Evolutionary conservation across 2,797 vertebrate genomes (phyloP), one percentile per base, ranked within the genome.

Genomic region (Sarcoramphus papa): DNA sequence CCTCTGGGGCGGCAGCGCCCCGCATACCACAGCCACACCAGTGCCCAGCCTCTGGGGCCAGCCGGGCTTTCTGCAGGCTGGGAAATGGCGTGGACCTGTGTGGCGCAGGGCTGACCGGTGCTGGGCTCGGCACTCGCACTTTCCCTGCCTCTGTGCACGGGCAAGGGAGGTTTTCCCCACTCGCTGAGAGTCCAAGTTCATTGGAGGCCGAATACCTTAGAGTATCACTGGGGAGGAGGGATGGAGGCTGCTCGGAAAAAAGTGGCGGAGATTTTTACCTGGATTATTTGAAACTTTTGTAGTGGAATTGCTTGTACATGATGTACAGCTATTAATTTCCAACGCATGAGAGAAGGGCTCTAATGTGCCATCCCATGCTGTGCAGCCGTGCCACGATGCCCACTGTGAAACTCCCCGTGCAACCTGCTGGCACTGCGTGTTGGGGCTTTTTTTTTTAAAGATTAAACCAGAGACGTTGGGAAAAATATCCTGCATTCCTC

Each of bases 1-100:
- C 9, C 0, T 0, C 11, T 0, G 2, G 30, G 11, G 3, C 0
- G 2, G 20, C 28, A 85, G 41, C 53, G n/a, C 13, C 50, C 28
- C 1, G 2, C 0, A 3, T 60, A 45, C 25, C 6, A 1, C 4
- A 16, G 50, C 41, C 48, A 84, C 41, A 59, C 22, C 3, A 7
- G 43, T 35, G n/a, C 12, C 18, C 40, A 76, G 51, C n/a, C 47
- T 76, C 41, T 1, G 7, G 54, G 50, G 40, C 24, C 40, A 68
- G 41, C 4, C 3, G 3, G 31, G n/a, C 43, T 56, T 79, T 73
- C 47, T 40, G 33, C 2, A 5, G 51, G 33, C 21, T 83, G 53
- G 35, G 23, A 88, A 88, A 57, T 2, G 1, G 2, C 4, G 0
- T 18, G 62, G 56, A 41, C 21, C 11, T 16, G 4, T 1, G 4